Percentiles rank a stretch among this genome's conserved stretches.
Conservation (phyloP, 2,113 vertebrate genomes). For the Campylomormyrus numenius region DNA sequence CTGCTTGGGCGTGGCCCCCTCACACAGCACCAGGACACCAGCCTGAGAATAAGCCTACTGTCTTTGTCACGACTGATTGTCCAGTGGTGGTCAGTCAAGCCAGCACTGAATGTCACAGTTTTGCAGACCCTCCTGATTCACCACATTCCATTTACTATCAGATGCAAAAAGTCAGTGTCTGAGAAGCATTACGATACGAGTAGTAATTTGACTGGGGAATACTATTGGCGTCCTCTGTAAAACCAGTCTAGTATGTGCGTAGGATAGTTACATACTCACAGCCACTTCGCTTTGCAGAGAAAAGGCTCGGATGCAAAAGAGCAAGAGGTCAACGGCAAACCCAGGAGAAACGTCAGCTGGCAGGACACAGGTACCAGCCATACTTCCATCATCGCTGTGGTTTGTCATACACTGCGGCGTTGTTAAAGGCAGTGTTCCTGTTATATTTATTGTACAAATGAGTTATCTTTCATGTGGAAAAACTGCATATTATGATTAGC, state of each 20-base stretch:
- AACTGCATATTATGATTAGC: not conserved
- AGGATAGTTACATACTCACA: not conserved
- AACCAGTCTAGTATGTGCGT: not conserved
- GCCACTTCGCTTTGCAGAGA: constrained; percentile 38
- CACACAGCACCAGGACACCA: not conserved
- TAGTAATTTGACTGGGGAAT: not conserved
- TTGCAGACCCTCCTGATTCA: not conserved
- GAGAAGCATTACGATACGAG: not conserved
- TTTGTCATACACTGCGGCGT: not conserved
- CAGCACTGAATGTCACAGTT: not conserved
- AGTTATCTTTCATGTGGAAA: not conserved
- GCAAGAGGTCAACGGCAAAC: constrained; percentile 65
- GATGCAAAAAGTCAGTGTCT: not conserved
- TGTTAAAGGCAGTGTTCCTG: not conserved
- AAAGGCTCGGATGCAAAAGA: constrained; percentile 69
- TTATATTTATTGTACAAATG: not conserved
- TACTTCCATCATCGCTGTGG: not conserved
- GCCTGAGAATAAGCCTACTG: not conserved
- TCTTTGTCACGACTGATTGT: constrained; percentile 20
- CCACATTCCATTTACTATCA: not conserved
- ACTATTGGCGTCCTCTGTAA: not conserved
- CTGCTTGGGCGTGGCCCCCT: not conserved
- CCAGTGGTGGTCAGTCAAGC: not conserved
- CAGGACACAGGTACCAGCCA: constrained; percentile 68
- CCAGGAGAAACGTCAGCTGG: constrained; percentile 71